These are phyloP conservation scores for Chymomyza caudatula DNA, from an alignment of 2,888 invertebrate genomes.

Conservation along the genomic window DNA sequence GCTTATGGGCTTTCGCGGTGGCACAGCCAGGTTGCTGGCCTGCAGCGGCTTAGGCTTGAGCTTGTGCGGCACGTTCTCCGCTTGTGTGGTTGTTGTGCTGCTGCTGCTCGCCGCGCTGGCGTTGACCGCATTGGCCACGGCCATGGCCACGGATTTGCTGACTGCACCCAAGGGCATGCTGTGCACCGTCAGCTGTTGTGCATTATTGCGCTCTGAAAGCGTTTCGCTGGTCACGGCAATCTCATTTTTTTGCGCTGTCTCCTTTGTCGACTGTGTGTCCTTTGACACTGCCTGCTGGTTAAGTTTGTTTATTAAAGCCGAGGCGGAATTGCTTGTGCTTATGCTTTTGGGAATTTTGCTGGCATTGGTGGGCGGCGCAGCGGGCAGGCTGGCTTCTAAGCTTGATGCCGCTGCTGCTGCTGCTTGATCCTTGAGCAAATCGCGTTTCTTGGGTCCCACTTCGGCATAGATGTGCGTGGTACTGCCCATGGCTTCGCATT, in stretches of 20 bases:
- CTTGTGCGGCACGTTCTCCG: constrained; percentile 35
- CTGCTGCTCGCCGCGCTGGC: constrained; percentile 44
- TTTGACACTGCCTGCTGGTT: constrained; percentile 46
- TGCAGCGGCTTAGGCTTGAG: constrained; percentile 76
- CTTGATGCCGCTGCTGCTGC: constrained; percentile 40
- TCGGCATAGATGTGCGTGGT: constrained; percentile 84
- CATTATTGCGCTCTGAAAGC: constrained; percentile 63
- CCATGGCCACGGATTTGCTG: constrained; percentile 76
- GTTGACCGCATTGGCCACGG: constrained; percentile 67
- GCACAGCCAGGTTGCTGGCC: constrained; percentile 70
- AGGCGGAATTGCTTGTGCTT: constrained; percentile 46
- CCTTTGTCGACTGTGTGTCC: constrained; percentile 25
- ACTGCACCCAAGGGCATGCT: constrained; percentile 79
- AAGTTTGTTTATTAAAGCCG: constrained; percentile 63
- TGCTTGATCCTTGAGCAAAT: constrained; percentile 49
- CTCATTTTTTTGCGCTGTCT: constrained; percentile 55
- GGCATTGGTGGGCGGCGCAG: constrained; percentile 22
- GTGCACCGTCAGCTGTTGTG: constrained; percentile 80
- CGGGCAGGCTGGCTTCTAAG: constrained; percentile 25
- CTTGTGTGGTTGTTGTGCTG: constrained; percentile 12
- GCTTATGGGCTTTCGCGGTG: constrained; percentile 88
- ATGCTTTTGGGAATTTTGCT: constrained; percentile 74
- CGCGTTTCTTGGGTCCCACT: constrained; percentile 73
- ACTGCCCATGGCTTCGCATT: constrained; percentile 91
- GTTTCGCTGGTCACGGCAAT: constrained; percentile 74